Base-by-base conservation (phyloP, 2,888 invertebrate genomes). In the Cephalotes varians region DNA sequence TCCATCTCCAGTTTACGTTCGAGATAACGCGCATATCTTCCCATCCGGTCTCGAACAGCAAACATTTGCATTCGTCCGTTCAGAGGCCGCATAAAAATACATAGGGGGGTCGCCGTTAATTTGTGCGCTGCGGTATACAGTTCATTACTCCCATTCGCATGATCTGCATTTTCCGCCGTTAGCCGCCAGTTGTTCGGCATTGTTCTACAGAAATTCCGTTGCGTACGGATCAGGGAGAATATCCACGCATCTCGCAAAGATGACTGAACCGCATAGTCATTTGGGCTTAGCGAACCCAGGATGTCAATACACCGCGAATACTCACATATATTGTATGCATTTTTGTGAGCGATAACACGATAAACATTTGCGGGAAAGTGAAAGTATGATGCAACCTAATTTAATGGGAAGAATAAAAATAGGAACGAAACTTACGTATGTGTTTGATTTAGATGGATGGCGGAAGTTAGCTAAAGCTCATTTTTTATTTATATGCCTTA, bases 161-260 rank as follows among this genome's bases (percentile, higher is more conserved):
- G 44, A 79, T 69, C 44, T 79, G 44, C 69, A 79, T 79, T 79
- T 79, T 58, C 56, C 56, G 44, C 44, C 44, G 31, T 79, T 79
- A 69, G 12, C 18, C 18, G 25, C 12, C 34, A 12, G 5, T 79
- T 69, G 34, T 79, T 37, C 37, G 12, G 28, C 12, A 28, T 65
- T 51, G n/a, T 73, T 73, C 25, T 5, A n/a, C 18, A 21, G 15
- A 58, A 31, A 6, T 69, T 56, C 21, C 67, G 67, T 67, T 54
- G 21, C 25, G 40, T 21, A 49, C 25, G 21, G 5, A 81, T 56
- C 62, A 37, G 10, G 60, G 81, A 77, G 79, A 65, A 81, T 74
- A 67, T 65, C 37, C 28, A 62, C 37, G 12, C 34, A 40, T 62
- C 40, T 9, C 40, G 3, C 10, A 28, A 5, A 18, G 18, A 28